Evolutionary conservation across 2,797 vertebrate species (phyloP).

Genomic region (Scolopax bukidnonensis): DNA sequence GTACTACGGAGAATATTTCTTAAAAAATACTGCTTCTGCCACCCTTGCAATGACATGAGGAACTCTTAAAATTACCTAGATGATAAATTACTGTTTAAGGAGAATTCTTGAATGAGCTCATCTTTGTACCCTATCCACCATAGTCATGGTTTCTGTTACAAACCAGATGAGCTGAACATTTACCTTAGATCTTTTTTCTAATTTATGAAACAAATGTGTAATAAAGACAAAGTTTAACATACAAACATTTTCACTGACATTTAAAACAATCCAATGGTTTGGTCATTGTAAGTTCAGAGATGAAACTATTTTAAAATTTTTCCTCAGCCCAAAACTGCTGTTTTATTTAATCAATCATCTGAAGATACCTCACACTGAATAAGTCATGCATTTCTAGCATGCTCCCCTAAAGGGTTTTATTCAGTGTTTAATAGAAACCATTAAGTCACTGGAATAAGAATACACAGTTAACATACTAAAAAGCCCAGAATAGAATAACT

Average conservation of each 20-base stretch:
- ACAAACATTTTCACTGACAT: background rate
- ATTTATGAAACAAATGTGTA: constrained; percentile 37
- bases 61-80: constrained; percentile 27
- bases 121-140: constrained; percentile 30
- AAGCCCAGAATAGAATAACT: background rate
- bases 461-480: background rate
- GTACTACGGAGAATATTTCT: background rate
- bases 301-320: constrained; percentile 61
- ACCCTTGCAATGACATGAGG: background rate
- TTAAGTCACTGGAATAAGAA: background rate
- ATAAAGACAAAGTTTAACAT: constrained; percentile 10
- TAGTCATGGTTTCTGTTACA: constrained; percentile 39
- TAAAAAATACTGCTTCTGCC: background rate
- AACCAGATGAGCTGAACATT: constrained; percentile 36
- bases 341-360: constrained; percentile 67
- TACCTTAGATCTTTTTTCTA: constrained; percentile 36
- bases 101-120: constrained; percentile 39
- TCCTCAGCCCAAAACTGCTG: constrained; percentile 34
- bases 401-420: constrained; percentile 47
- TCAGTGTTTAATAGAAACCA: constrained; percentile 67
- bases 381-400: constrained; percentile 65
- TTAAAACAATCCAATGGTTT: constrained; percentile 44
- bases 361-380: constrained; percentile 57
- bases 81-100: constrained; percentile 37
- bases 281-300: constrained; percentile 41